These are phyloP conservation scores for Paraplagusia blochii DNA, from an alignment of 2,113 vertebrate genomes.

Conservation along the genomic window DNA sequence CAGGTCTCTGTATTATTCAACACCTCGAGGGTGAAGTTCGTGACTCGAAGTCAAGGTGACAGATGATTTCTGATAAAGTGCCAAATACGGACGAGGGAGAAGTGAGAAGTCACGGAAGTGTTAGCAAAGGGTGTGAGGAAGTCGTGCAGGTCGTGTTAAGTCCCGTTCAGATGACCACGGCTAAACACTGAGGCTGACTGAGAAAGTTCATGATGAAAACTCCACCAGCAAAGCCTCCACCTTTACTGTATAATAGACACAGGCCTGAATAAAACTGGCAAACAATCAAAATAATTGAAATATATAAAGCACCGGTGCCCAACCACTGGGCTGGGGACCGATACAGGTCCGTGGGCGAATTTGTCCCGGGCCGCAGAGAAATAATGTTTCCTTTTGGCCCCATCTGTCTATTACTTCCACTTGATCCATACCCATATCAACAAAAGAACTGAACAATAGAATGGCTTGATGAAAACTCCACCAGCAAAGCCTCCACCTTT, in stretches of 20 bases:
- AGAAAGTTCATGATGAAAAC: conserved; percentile 28
- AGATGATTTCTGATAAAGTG: conserved; percentile 68
- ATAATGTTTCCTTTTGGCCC: too few species aligned
- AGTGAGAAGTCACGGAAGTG: conserved; percentile 73
- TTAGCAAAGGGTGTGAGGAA: conserved; percentile 61
- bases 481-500: conserved; percentile 19
- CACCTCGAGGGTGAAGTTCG: conserved; percentile 66
- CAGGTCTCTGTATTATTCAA: conserved; percentile 71
- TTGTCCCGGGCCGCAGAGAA: too few species aligned
- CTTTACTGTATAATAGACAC: too few species aligned
- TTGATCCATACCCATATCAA: too few species aligned
- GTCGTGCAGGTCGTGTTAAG: conserved; percentile 62
- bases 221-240: conserved; percentile 25
- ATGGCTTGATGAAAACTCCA: conserved; percentile 28
- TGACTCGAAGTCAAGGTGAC: conserved; percentile 60
- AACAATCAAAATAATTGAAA: neutral
- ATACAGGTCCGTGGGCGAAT: too few species aligned
- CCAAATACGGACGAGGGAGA: conserved; percentile 67
- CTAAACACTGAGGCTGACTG: conserved; percentile 54
- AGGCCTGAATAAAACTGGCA: too few species aligned
- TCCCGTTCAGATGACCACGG: conserved; percentile 64
- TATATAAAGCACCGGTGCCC: neutral
- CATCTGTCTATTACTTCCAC: too few species aligned
- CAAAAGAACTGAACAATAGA: too few species aligned
- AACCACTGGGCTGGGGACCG: too few species aligned